A percentile compares a stretch with the other conserved stretches of the same genome.
These are phyloP conservation scores for Ennomos quercinarius DNA, from an alignment of 2,888 invertebrate species.

Conservation along the genomic window DNA sequence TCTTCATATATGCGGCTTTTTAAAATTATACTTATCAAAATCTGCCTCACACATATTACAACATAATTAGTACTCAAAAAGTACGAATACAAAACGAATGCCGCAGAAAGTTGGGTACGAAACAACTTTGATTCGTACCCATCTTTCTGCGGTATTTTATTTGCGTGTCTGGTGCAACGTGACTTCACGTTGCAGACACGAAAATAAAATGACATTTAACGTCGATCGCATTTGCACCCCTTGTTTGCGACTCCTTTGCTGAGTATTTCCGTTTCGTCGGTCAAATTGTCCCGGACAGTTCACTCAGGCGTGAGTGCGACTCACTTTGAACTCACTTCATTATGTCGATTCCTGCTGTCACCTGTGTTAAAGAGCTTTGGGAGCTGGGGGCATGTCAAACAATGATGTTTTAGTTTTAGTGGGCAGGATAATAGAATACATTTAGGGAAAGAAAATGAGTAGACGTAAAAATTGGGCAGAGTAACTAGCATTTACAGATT, in stretches of 20 bases:
- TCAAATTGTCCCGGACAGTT: conserved; percentile 64
- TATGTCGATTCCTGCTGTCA: conserved; percentile 61
- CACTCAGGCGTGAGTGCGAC: conserved; percentile 52
- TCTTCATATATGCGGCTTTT: neutral
- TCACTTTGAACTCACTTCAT: conserved; percentile 67
- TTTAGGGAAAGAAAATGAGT: neutral
- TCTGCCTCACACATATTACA: no score
- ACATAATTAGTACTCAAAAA: no score
- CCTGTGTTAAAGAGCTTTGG: conserved; percentile 51
- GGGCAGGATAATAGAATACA: no score
- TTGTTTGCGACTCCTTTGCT: conserved; percentile 48
- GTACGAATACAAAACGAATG: no score
- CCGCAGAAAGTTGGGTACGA: neutral
- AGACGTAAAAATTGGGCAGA: no score
- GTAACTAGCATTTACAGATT: no score
- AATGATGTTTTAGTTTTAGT: conserved; percentile 22
- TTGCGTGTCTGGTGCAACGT: no score
- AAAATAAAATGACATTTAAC: conserved; percentile 47
- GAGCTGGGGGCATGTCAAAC: conserved; percentile 23
- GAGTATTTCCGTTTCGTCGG: conserved; percentile 58
- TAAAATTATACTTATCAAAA: no score
- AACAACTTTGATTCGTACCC: no score
- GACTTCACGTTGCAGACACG: conserved; percentile 27
- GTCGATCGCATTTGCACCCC: conserved; percentile 49
- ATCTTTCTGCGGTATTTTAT: no score